Evolutionary conservation across 2,113 vertebrate species (phyloP), one percentile per base, ranked within the genome.

Genomic region (Redunca redunca): DNA sequence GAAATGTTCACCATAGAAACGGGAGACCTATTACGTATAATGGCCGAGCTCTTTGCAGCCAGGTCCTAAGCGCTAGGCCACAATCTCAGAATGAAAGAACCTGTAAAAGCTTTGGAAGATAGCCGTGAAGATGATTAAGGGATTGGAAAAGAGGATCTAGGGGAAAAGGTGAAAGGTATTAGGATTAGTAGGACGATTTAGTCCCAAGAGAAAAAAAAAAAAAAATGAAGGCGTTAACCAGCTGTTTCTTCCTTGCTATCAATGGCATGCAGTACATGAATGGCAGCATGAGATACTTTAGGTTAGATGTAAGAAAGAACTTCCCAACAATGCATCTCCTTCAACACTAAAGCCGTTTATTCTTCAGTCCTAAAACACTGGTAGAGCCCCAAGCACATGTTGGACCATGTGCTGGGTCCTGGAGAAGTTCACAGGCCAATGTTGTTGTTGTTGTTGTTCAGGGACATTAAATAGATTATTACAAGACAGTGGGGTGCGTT

Each of bases 1-100:
- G 91, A 92, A 96, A 97, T 94, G 83, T 60, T 96, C 94, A 97
- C 95, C 94, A 95, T 91, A 97, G 96, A 97, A 98, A 97, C 43
- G 60, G 93, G 67, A 96, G 85, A 82, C 80, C 94, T 82, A 60
- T 97, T 96, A 90, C 0, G 2, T 82, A 26, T 96, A 85, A 96
- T 74, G 92, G 85, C 67, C 12, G 3, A 12, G 17, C 67, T 95
- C 85, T 97, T 74, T 95, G 90, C 78, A 94, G 82, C n/a, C 55
- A 25, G 21, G 84, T 95, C 77, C 64, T 97, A 88, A 96, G 85
- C 43, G 48, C 53, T 77, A 48, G 64, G 55, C 92, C 50, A 57
- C 74, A 97, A 93, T 94, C 95, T 97, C 40, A 2, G 71, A 97
- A 92, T 84, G 91, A 91, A 97, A 89, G 43, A 94, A 93, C 11